Percentiles rank a stretch among this genome's conserved stretches.
Conservation (phyloP, 2,797 vertebrate genomes). For the Dicrostonyx torquatus region DNA sequence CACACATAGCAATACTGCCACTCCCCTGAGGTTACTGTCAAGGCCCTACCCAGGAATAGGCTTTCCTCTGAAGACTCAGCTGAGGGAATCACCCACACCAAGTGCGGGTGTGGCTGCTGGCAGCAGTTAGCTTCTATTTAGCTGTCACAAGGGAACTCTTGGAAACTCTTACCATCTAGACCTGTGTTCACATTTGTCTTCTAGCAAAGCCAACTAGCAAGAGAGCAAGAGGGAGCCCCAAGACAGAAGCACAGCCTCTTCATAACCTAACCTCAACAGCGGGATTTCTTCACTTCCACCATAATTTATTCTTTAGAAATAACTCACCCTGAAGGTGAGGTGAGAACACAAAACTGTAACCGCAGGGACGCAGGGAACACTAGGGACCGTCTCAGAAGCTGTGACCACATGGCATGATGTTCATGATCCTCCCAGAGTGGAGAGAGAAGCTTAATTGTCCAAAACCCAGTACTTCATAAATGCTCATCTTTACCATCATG, state of each 20-base stretch:
- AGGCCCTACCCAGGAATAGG: neutral
- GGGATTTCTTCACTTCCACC: neutral
- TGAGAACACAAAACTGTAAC: neutral
- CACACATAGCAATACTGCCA: neutral
- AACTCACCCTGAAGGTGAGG: neutral
- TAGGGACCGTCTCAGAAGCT: neutral
- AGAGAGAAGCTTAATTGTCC: neutral
- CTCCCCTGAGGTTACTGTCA: neutral
- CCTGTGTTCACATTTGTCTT: neutral
- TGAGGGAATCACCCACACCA: neutral
- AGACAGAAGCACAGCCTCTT: neutral
- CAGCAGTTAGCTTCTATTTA: neutral
- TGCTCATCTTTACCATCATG: neutral
- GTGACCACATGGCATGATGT: too few relatives aligned
- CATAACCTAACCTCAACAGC: neutral
- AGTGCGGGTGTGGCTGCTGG: neutral
- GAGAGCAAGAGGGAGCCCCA: neutral
- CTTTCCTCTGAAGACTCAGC: neutral
- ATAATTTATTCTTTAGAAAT: neutral
- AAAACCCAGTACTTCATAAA: neutral
- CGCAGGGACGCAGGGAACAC: neutral
- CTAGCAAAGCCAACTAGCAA: neutral
- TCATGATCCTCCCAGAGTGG: neutral
- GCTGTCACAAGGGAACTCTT: neutral
- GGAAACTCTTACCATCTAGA: neutral